Conservation (phyloP, 2,113 vertebrate genomes). For the Tylochromis polylepis region DNA sequence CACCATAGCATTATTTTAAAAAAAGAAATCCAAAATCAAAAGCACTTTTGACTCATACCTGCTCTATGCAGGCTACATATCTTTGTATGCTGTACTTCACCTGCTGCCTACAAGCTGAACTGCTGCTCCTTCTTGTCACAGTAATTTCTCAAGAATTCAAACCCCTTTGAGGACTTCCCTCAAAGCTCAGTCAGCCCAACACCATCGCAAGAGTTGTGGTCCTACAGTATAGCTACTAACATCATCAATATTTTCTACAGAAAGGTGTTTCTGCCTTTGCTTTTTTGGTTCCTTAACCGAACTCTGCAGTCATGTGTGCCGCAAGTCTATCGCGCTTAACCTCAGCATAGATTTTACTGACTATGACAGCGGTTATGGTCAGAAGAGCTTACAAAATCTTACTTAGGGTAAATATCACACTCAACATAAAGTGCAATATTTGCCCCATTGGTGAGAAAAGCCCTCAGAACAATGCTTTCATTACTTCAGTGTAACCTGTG, state of each 20-base stretch:
- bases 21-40: not conserved
- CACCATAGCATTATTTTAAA: not conserved
- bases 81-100: not conserved
- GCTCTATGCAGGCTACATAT: not conserved
- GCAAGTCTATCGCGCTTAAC: not conserved
- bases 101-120: not conserved
- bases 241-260: too few species aligned
- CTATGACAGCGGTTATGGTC: not conserved
- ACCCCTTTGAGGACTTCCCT: not conserved
- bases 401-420: not conserved
- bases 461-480: not conserved
- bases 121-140: not conserved
- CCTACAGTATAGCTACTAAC: accelerated
- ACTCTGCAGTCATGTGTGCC: too few species aligned
- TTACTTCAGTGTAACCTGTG: not conserved
- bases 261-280: too few species aligned
- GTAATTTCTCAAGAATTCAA: not conserved
- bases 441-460: not conserved
- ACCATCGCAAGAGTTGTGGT: not conserved
- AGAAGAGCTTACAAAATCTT: not conserved
- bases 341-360: not conserved
- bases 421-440: not conserved
- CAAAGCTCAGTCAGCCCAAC: not conserved
- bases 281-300: too few species aligned
- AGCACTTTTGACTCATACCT: accelerated